A percentile compares a stretch with the other conserved stretches of the same genome.
Evolutionary conservation across 2,888 invertebrate genomes (phyloP).

Genomic region (Luffia ferchaultella): DNA sequence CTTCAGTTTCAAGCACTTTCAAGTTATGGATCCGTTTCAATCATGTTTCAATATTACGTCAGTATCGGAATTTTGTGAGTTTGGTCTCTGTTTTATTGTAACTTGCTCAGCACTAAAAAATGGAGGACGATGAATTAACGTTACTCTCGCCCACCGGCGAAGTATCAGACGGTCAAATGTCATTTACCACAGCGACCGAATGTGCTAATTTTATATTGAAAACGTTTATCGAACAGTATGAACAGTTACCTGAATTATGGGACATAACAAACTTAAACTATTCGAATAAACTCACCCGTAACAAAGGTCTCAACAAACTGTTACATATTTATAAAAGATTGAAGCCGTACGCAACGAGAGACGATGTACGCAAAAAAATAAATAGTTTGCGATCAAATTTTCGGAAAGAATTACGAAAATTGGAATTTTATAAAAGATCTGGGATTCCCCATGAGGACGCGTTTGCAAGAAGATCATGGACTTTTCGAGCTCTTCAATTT

Average conservation of each 20-base stretch:
- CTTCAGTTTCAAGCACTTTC: too few relatives aligned
- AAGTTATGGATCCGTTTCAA: too few relatives aligned
- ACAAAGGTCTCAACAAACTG: slow-evolving; percentile 19
- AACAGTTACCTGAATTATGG: slow-evolving; percentile 23
- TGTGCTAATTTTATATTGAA: not conserved
- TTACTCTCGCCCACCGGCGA: not conserved
- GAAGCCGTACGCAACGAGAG: slow-evolving; percentile 19
- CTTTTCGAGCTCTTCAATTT: not conserved
- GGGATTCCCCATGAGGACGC: not conserved
- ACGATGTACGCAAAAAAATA: slow-evolving; percentile 25
- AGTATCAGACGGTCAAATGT: not conserved
- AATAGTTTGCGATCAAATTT: slow-evolving; percentile 26
- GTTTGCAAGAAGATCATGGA: not conserved
- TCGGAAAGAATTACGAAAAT: slow-evolving; percentile 21
- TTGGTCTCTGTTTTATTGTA: too few relatives aligned
- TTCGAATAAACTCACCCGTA: slow-evolving; percentile 24
- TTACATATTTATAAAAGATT: slow-evolving; percentile 20
- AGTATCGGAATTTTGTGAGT: too few relatives aligned
- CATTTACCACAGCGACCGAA: not conserved
- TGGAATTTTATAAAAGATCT: not conserved
- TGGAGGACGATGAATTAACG: not conserved
- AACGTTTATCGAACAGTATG: slow-evolving; percentile 22
- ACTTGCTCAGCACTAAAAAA: not conserved
- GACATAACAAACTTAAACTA: slow-evolving; percentile 23
- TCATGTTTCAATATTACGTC: too few relatives aligned